Conservation (phyloP, 1,140 invertebrate species). For the Caerostris extrusa region DNA sequence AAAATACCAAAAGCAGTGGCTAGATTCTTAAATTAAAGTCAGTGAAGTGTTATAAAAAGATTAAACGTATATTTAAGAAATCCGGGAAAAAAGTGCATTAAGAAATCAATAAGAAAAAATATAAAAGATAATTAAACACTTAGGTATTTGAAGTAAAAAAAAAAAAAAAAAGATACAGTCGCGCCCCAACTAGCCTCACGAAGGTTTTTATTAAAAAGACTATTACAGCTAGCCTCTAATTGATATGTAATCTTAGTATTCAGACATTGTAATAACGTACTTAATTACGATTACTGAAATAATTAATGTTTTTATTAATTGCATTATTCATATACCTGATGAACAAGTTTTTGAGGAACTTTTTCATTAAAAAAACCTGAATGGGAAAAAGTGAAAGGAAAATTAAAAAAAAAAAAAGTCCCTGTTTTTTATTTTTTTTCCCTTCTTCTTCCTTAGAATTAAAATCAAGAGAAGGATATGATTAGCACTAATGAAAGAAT, state of each 20-base stretch:
- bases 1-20: too few species aligned
- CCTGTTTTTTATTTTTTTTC: too few species aligned
- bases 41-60: too few species aligned
- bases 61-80: background rate
- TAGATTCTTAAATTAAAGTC: too few species aligned
- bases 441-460: conserved; percentile 44
- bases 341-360: conserved; percentile 58
- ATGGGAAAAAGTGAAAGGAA: background rate
- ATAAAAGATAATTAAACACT: conserved; percentile 24
- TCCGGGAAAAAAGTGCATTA: background rate
- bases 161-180: conserved; percentile 8
- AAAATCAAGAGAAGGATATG: conserved; percentile 62
- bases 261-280: conserved; percentile 59
- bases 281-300: conserved; percentile 73
- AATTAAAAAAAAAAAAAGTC: background rate
- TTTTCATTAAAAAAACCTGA: conserved; percentile 47
- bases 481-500: conserved; percentile 74
- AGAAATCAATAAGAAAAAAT: background rate
- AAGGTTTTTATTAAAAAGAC: conserved; percentile 54
- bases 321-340: conserved; percentile 63
- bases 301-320: conserved; percentile 76
- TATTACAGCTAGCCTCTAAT: conserved; percentile 23
- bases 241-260: conserved; percentile 71
- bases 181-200: background rate
- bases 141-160: background rate